Conservation (phyloP, 2,888 invertebrate species). For the Buathra laborator region DNA sequence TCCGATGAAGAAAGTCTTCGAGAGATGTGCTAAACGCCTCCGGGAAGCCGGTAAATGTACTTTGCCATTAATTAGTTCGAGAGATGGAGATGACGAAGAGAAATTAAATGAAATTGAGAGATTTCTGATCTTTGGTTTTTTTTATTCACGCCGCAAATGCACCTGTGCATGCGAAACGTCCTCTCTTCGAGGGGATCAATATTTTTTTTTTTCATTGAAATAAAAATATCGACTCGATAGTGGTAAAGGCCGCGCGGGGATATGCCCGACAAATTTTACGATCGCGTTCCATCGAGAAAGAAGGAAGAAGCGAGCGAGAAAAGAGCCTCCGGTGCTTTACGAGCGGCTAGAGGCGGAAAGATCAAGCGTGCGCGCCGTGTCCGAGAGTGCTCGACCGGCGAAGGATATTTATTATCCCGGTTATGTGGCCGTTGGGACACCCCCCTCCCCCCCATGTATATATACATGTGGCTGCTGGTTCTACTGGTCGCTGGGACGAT, state of each 20-base stretch:
- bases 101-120: conserved; percentile 19
- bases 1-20: conserved; percentile 39
- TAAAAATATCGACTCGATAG: conserved; percentile 58
- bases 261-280: conserved; percentile 79
- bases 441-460: conserved; percentile 64
- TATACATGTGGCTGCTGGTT: conserved; percentile 40
- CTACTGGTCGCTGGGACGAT: neutral
- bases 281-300: conserved; percentile 67
- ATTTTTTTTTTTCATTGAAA: conserved; percentile 48
- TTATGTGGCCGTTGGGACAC: conserved; percentile 69
- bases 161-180: conserved; percentile 13
- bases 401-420: conserved; percentile 81
- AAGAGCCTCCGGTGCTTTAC: conserved; percentile 74
- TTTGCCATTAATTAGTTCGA: conserved; percentile 44
- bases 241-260: conserved; percentile 16
- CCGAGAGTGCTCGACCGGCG: conserved; percentile 76
- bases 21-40: conserved; percentile 20
- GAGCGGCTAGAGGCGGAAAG: conserved; percentile 79
- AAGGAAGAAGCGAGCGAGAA: conserved; percentile 38
- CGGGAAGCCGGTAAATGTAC: conserved; percentile 25
- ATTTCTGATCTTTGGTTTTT: neutral
- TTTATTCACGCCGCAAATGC: neutral
- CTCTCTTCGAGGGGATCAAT: neutral
- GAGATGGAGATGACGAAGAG: neutral
- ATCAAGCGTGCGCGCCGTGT: conserved; percentile 77